Evolutionary conservation across 2,797 vertebrate species (phyloP).

Genomic region (Enteromius treurensis): DNA sequence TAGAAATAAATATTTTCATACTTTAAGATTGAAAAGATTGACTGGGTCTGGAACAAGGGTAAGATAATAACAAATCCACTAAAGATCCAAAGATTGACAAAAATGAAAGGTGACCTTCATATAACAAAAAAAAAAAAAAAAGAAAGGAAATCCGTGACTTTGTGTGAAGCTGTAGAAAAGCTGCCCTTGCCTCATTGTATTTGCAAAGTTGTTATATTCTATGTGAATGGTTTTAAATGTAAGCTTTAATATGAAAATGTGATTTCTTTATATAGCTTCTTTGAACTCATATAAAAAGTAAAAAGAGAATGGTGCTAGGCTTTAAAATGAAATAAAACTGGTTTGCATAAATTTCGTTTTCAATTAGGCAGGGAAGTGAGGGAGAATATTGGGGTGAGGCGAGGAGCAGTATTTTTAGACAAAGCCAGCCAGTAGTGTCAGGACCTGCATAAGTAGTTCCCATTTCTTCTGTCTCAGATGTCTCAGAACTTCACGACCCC

Average conservation of each 20-base stretch:
- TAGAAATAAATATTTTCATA: too few relatives aligned
- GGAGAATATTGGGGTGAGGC: constrained; percentile 47
- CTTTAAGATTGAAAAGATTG: neutral
- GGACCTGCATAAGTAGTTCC: constrained; percentile 63
- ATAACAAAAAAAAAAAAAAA: neutral
- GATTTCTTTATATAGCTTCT: constrained; percentile 4
- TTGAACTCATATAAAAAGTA: constrained; percentile 17
- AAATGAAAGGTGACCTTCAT: neutral
- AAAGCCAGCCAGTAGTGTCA: constrained; percentile 69
- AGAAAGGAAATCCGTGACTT: neutral
- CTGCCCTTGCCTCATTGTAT: neutral
- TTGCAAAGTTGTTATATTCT: neutral
- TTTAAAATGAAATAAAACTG: constrained; percentile 29
- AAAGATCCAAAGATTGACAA: neutral
- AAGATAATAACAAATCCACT: neutral
- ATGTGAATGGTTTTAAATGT: neutral
- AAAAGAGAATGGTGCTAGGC: neutral
- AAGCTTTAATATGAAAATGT: constrained; percentile 13
- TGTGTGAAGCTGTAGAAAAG: neutral
- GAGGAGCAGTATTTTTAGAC: constrained; percentile 54
- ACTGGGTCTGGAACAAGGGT: neutral
- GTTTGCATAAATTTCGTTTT: constrained; percentile 53
- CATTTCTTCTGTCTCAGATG: constrained; percentile 54
- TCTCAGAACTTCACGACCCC: constrained; percentile 69
- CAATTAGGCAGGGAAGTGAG: constrained; percentile 38